phyloP scores from a whole-genome alignment of 2,888 invertebrate species.

The Orthosia cruda region DNA sequence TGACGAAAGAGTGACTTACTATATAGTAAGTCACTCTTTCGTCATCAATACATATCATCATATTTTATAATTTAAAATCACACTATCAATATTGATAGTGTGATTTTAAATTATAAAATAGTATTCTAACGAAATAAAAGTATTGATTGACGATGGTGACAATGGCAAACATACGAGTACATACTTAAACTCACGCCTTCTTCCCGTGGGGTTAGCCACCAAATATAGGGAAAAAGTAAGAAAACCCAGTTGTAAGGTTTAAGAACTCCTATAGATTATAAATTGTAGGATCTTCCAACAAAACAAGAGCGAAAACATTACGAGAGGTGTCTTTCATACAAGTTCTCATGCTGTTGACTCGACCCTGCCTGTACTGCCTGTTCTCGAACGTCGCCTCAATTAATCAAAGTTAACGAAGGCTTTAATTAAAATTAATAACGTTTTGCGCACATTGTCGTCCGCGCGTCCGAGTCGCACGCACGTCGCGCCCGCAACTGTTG shows the following conservation, averaged over 20 bases:
- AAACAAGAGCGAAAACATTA: conserved; percentile 8
- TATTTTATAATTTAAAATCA: too few relatives aligned
- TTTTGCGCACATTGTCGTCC: conserved; percentile 66
- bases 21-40: too few relatives aligned
- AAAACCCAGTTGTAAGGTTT: not conserved
- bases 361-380: not conserved
- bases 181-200: too few relatives aligned
- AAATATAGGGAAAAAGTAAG: too few relatives aligned
- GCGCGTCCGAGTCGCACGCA: conserved; percentile 51
- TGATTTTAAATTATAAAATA: too few relatives aligned
- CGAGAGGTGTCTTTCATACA: conserved; percentile 16
- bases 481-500: conserved; percentile 52
- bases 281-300: not conserved
- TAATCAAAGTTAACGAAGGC: conserved; percentile 79
- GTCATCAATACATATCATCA: too few relatives aligned
- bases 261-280: not conserved
- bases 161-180: not conserved
- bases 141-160: not conserved
- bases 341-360: conserved; percentile 23
- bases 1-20: not conserved
- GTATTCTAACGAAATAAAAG: not conserved
- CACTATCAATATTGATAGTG: too few relatives aligned
- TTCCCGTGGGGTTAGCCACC: too few relatives aligned
- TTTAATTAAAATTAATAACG: conserved; percentile 79
- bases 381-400: conserved; percentile 69